Conservation (phyloP, 2,888 invertebrate genomes). For the Bombylius major region DNA sequence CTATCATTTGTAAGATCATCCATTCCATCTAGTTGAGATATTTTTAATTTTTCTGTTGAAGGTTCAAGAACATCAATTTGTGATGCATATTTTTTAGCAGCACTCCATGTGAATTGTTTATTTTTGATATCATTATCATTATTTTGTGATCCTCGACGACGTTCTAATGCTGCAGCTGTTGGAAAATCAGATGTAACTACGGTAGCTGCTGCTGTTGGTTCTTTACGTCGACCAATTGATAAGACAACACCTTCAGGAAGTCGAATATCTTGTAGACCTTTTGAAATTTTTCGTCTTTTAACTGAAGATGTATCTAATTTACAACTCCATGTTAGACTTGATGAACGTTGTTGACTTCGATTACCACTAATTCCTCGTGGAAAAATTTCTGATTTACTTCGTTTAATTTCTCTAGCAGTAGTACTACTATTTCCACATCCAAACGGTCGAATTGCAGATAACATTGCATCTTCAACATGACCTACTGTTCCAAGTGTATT, state of each 20-base stretch:
- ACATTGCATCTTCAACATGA: constrained; percentile 31
- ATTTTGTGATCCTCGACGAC: constrained; percentile 11
- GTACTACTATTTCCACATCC: too few species aligned
- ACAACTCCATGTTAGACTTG: constrained; percentile 55
- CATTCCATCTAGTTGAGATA: constrained; percentile 57
- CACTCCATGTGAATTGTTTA: constrained; percentile 31
- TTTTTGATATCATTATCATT: constrained; percentile 12
- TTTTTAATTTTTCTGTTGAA: constrained; percentile 28
- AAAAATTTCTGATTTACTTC: constrained; percentile 53
- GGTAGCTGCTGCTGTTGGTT: constrained; percentile 18
- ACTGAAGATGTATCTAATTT: constrained; percentile 53
- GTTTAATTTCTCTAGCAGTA: constrained; percentile 48
- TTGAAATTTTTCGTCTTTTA: constrained; percentile 53
- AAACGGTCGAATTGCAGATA: constrained; percentile 25
- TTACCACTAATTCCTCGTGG: constrained; percentile 26
- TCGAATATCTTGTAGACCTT: constrained; percentile 30
- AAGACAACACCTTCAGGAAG: constrained; percentile 38
- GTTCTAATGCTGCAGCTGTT: constrained; percentile 2
- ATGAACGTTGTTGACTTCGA: constrained; percentile 51
- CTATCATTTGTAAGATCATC: constrained; percentile 46
- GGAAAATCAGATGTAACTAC: background rate
- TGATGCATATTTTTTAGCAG: constrained; percentile 26
- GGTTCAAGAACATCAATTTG: constrained; percentile 9
- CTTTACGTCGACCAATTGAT: constrained; percentile 28
- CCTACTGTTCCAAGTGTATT: constrained; percentile 22